Percentiles rank a stretch among this genome's conserved stretches.
These are phyloP conservation scores for Phrynocephalus versicolor DNA, from an alignment of 2,113 vertebrate genomes.

Conservation along the genomic window DNA sequence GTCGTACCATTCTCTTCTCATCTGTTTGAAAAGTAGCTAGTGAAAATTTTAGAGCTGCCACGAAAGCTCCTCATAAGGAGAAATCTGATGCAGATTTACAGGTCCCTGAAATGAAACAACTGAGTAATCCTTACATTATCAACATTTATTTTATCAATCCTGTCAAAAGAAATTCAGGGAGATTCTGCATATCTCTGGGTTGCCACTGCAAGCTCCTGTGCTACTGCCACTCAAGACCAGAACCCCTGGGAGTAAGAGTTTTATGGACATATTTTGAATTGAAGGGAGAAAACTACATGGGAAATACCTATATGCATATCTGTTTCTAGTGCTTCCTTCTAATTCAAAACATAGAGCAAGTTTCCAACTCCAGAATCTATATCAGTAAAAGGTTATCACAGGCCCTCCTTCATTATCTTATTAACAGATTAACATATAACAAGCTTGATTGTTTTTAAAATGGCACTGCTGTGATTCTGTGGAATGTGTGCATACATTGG, in stretches of 20 bases:
- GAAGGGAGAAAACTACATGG: background rate
- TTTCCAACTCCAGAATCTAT: background rate
- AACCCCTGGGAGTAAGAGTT: background rate
- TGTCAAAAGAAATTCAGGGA: background rate
- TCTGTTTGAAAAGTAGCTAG: slow-evolving; percentile 5
- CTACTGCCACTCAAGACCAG: background rate
- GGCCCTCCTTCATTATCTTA: background rate
- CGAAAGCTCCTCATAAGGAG: background rate
- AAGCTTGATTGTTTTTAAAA: too few relatives aligned
- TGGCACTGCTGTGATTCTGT: too few relatives aligned
- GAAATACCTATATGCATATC: too few relatives aligned
- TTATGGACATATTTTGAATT: background rate
- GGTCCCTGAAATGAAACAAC: background rate
- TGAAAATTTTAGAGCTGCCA: slow-evolving; percentile 6
- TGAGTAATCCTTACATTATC: background rate
- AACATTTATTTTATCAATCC: too few relatives aligned
- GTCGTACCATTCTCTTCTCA: background rate
- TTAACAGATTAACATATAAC: background rate
- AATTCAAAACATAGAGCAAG: background rate
- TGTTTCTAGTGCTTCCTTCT: too few relatives aligned
- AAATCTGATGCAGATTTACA: background rate
- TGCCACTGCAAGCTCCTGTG: background rate
- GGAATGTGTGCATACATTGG: too few relatives aligned
- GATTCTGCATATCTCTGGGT: background rate
- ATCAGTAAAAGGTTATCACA: background rate